A percentile compares a stretch with the other conserved stretches of the same genome.
Conservation (phyloP, 2,113 vertebrate genomes). For the Triplophysa rosa region DNA sequence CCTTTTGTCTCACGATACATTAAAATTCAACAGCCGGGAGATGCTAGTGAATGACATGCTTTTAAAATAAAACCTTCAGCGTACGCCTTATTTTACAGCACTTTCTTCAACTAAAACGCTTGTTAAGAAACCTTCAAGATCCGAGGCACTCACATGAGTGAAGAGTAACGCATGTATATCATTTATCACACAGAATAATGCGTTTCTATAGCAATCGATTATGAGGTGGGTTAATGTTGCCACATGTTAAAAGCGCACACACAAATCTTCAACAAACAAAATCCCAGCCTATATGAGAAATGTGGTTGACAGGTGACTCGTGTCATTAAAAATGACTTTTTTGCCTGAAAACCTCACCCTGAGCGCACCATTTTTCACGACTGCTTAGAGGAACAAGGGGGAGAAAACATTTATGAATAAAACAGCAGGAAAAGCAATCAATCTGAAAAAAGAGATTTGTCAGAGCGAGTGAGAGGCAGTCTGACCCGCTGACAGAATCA, state of each 20-base stretch:
- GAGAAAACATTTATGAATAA: conserved; percentile 69
- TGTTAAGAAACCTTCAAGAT: conserved; percentile 40
- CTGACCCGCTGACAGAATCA: conserved; percentile 57
- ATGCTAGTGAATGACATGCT: conserved; percentile 41
- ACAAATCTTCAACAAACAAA: conserved; percentile 39
- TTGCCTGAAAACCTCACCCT: conserved; percentile 47
- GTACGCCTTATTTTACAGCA: conserved; percentile 43
- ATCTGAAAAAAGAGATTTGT: conserved; percentile 68
- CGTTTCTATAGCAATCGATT: conserved; percentile 39
- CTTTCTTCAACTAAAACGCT: conserved; percentile 17
- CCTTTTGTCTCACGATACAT: conserved; percentile 43
- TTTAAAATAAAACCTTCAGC: conserved; percentile 30
- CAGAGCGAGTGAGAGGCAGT: conserved; percentile 62
- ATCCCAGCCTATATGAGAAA: conserved; percentile 49
- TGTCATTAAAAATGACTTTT: conserved; percentile 51
- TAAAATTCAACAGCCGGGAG: conserved; percentile 26
- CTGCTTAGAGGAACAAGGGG: conserved; percentile 52
- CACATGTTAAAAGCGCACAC: conserved; percentile 58
- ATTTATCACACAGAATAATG: conserved; percentile 53
- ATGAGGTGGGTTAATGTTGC: conserved; percentile 38
- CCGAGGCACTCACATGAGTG: conserved; percentile 46
- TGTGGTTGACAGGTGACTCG: conserved; percentile 54
- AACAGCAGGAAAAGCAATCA: conserved; percentile 70
- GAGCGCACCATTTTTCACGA: conserved; percentile 60
- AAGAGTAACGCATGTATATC: conserved; percentile 40